phyloP scores from a whole-genome alignment of 2,888 invertebrate genomes.

The Itoplectis maculator region DNA sequence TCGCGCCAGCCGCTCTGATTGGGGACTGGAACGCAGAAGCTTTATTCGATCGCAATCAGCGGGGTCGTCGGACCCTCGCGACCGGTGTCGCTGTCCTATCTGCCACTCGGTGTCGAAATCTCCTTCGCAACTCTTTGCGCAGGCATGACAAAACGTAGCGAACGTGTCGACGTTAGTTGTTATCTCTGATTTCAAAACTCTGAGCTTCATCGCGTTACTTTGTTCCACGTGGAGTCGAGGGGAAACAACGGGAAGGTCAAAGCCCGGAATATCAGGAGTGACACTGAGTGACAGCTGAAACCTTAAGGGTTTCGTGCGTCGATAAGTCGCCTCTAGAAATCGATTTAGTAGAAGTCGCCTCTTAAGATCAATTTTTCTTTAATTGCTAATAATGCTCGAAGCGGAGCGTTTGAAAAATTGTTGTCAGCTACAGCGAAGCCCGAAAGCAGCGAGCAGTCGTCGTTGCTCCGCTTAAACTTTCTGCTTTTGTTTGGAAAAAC shows the following conservation, averaged over 20 bases:
- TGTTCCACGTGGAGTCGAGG: neutral
- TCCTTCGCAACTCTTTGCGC: conserved; percentile 11
- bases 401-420: neutral
- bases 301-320: conserved; percentile 22
- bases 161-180: neutral
- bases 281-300: conserved; percentile 29
- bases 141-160: neutral
- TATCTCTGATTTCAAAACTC: conserved; percentile 11
- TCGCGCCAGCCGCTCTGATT: conserved; percentile 48
- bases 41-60: conserved; percentile 54
- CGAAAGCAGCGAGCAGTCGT: neutral
- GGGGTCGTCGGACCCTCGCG: conserved; percentile 24
- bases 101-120: conserved; percentile 28
- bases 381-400: neutral
- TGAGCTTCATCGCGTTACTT: neutral
- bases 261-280: conserved; percentile 35
- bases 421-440: neutral
- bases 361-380: too few relatives aligned
- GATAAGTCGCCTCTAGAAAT: conserved; percentile 5
- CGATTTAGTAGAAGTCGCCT: too few relatives aligned
- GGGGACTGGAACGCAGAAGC: conserved; percentile 22
- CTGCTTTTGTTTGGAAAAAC: neutral
- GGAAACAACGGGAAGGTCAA: conserved; percentile 22
- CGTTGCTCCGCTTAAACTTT: neutral
- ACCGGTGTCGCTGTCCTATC: conserved; percentile 13